Evolutionary conservation across 2,888 invertebrate genomes (phyloP).

Genomic region (Eremobia ochroleuca): DNA sequence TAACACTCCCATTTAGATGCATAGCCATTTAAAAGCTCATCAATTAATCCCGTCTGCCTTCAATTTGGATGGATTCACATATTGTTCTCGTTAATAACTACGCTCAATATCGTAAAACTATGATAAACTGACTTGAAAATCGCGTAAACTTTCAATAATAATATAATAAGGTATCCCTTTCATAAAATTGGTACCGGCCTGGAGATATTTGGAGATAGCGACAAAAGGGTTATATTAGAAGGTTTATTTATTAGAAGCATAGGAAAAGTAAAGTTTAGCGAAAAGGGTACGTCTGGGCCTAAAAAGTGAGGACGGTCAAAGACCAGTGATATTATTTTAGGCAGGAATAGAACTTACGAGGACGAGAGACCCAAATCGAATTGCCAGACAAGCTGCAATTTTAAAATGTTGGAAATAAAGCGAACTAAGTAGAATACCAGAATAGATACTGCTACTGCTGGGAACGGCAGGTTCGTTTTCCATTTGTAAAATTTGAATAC

Average conservation of each 20-base stretch:
- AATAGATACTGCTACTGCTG: conserved; percentile 35
- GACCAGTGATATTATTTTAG: conserved; percentile 22
- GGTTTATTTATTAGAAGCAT: conserved; percentile 62
- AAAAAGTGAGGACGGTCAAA: conserved; percentile 30
- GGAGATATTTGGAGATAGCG: conserved; percentile 52
- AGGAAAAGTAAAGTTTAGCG: conserved; percentile 48
- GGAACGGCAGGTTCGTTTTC: conserved; percentile 54
- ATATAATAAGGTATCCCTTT: conserved; percentile 40
- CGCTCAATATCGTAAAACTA: conserved; percentile 10
- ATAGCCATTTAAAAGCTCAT: conserved; percentile 38
- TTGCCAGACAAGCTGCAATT: conserved; percentile 36
- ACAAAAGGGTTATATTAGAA: conserved; percentile 63
- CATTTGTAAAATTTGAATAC: conserved; percentile 66
- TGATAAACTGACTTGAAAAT: conserved; percentile 21
- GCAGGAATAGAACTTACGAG: conserved; percentile 20
- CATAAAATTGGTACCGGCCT: conserved; percentile 52
- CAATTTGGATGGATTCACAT: conserved; percentile 13
- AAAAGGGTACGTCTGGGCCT: conserved; percentile 50
- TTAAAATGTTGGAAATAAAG: conserved; percentile 44
- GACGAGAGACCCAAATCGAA: conserved; percentile 35
- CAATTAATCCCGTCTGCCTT: conserved; percentile 12
- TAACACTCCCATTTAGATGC: conserved; percentile 33
- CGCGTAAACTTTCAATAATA: conserved; percentile 43
- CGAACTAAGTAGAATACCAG: conserved; percentile 39
- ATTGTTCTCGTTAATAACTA: conserved; percentile 16